These are phyloP conservation scores for Eudorcas thomsonii DNA, from an alignment of 2,113 vertebrate species.

Conservation along the genomic window DNA sequence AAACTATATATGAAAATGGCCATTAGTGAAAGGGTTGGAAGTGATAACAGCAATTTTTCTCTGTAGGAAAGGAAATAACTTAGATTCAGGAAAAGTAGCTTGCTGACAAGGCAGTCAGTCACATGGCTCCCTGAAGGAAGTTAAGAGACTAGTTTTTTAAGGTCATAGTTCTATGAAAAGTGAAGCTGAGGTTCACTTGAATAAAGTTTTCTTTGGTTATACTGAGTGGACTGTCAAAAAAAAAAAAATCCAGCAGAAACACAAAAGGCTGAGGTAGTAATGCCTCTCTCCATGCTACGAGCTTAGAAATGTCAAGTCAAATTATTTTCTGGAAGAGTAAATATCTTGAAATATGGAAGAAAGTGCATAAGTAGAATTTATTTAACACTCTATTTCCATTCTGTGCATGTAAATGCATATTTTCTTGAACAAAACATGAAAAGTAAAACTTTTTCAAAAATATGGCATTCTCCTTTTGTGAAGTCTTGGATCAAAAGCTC, in stretches of 20 bases:
- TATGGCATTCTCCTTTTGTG: neutral
- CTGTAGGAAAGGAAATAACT: slow-evolving; percentile 83
- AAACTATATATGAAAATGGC: slow-evolving; percentile 41
- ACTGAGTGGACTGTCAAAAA: neutral
- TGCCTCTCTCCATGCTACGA: neutral
- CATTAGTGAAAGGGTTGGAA: slow-evolving; percentile 48
- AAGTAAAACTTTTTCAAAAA: neutral
- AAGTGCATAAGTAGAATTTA: neutral
- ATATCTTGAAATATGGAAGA: neutral
- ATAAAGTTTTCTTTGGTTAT: slow-evolving; percentile 41
- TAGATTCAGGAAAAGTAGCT: slow-evolving; percentile 77
- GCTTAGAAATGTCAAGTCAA: neutral
- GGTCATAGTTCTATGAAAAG: slow-evolving; percentile 76
- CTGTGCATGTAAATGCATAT: neutral
- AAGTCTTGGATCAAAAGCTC: neutral
- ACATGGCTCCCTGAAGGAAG: slow-evolving; percentile 77
- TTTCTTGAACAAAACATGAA: neutral
- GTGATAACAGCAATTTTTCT: slow-evolving; percentile 78
- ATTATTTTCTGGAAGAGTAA: neutral
- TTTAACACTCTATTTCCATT: neutral
- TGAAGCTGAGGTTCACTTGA: slow-evolving; percentile 50
- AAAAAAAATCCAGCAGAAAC: neutral
- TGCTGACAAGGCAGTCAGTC: slow-evolving; percentile 80
- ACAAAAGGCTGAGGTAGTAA: neutral
- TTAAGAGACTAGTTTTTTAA: slow-evolving; percentile 71